A percentile compares a stretch with the other conserved stretches of the same genome.
These are phyloP conservation scores for Pammene fasciana DNA, from an alignment of 2,888 invertebrate genomes.

Conservation along the genomic window DNA sequence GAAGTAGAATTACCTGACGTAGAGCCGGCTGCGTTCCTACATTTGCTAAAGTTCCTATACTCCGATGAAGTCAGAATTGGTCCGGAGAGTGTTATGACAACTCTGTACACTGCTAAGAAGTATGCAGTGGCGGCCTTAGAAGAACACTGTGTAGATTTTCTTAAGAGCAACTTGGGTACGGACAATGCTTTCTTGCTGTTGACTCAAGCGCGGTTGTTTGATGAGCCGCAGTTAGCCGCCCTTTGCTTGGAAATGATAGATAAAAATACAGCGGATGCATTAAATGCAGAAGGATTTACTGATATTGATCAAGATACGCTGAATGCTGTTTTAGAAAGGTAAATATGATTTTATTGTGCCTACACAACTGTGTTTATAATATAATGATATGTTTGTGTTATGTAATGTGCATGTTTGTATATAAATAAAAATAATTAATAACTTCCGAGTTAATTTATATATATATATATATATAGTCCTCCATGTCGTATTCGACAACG, in stretches of 20 bases:
- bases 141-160: conserved; percentile 91
- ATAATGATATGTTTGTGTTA: background rate
- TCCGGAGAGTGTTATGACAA: conserved; percentile 94
- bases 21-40: conserved; percentile 91
- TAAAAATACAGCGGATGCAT: conserved; percentile 90
- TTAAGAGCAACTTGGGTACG: conserved; percentile 88
- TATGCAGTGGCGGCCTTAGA: conserved; percentile 93
- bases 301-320: conserved; percentile 92
- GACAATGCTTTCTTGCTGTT: conserved; percentile 93
- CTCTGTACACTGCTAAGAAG: conserved; percentile 93
- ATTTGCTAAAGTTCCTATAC: conserved; percentile 88
- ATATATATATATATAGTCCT: too few species aligned
- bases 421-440: background rate
- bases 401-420: background rate
- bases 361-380: background rate
- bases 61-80: conserved; percentile 93
- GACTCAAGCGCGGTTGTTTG: conserved; percentile 91
- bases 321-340: conserved; percentile 87
- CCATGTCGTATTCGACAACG: too few species aligned
- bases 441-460: background rate
- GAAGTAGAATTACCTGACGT: conserved; percentile 93
- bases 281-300: conserved; percentile 91
- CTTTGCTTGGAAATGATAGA: conserved; percentile 92
- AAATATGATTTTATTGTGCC: conserved; percentile 23
- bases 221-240: conserved; percentile 91